Evolutionary conservation across 2,113 vertebrate genomes (phyloP).

Genomic region (Gallinago paraguaiae): DNA sequence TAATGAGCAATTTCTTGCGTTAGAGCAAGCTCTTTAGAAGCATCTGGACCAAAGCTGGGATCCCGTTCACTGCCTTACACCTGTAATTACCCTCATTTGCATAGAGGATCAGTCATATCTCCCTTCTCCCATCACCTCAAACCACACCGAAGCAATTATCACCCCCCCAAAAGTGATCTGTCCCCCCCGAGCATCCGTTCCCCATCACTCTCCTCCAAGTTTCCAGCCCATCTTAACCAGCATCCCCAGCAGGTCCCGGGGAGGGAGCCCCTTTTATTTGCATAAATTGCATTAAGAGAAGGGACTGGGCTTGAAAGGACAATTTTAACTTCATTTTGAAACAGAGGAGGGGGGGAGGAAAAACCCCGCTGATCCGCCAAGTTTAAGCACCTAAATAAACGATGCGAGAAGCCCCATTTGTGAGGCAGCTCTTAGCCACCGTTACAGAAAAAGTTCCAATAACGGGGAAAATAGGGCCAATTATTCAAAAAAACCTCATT

Average conservation of each 20-base stretch:
- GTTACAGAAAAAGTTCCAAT: not conserved
- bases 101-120: not conserved
- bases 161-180: not conserved
- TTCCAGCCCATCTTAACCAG: not conserved
- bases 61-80: not conserved
- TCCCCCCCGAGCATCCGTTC: not conserved
- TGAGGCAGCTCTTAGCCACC: not conserved
- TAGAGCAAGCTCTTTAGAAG: not conserved
- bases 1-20: not conserved
- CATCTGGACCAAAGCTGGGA: not conserved
- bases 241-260: not conserved
- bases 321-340: not conserved
- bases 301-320: not conserved
- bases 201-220: not conserved
- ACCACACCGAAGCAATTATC: not conserved
- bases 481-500: not conserved
- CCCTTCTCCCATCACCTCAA: not conserved
- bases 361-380: not conserved
- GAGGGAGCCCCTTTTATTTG: not conserved
- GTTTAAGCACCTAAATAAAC: not conserved
- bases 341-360: not conserved
- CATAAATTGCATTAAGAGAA: not conserved
- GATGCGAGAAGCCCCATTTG: fast-evolving
- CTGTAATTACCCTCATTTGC: not conserved
- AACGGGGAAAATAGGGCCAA: not conserved